Conservation (phyloP, 37 sponge, comb jelly and placozoan species). For the Cladorhizidae sp. region DNA sequence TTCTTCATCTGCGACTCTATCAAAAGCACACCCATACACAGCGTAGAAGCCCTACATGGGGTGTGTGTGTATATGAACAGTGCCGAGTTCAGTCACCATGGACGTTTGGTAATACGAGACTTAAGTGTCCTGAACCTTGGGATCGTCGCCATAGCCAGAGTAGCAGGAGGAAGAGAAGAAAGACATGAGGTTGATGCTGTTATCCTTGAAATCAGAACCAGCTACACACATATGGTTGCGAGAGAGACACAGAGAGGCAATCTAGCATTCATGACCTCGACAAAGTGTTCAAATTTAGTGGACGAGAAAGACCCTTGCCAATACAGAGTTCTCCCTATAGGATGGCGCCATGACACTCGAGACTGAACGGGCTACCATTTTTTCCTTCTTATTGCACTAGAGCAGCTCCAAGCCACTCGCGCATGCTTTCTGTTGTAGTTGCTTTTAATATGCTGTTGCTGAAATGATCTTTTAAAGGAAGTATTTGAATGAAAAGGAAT, state of each 20-base stretch:
- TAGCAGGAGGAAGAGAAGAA: conserved; percentile 85
- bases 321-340: too few relatives aligned
- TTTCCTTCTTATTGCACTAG: too few relatives aligned
- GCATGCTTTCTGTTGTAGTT: too few relatives aligned
- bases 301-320: neutral
- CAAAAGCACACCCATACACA: conserved; percentile 78
- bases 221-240: conserved; percentile 18
- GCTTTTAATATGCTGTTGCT: too few relatives aligned
- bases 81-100: too few relatives aligned
- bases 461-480: too few relatives aligned
- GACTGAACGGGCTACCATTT: too few relatives aligned
- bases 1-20: conserved; percentile 80
- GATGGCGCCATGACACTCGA: neutral
- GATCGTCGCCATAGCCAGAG: conserved; percentile 85
- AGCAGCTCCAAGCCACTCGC: too few relatives aligned
- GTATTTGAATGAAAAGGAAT: too few relatives aligned
- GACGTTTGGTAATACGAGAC: too few relatives aligned
- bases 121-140: conserved; percentile 63
- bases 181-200: conserved; percentile 87
- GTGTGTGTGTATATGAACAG: neutral
- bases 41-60: conserved; percentile 78
- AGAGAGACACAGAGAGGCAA: too few relatives aligned
- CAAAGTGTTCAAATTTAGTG: neutral
- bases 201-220: conserved; percentile 85
- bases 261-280: too few relatives aligned